Base-by-base conservation (phyloP, 1,140 invertebrate species). In the Coelopa frigida region DNA sequence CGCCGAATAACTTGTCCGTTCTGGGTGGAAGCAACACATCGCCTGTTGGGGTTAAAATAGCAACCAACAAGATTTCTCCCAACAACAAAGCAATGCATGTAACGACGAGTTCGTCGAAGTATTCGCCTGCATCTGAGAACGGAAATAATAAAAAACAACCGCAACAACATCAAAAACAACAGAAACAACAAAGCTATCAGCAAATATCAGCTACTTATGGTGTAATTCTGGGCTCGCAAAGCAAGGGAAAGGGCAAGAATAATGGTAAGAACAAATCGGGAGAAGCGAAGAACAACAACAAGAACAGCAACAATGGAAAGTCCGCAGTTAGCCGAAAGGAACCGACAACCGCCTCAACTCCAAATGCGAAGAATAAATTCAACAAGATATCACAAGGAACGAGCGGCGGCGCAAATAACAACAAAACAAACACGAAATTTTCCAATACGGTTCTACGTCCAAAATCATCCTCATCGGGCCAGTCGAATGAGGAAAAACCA, bases 141-240 rank as follows among this genome's bases (percentile, higher is more conserved):
- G n/a, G n/a, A n/a, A n/a, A n/a, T n/a, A n/a, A 41, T 23, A 31
- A 21, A 42, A 21, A 27, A n/a, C 43, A 29, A 18, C 37, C 24
- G 33, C 38, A 46, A 22, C 44, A 46, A 46, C 7, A 27, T 10
- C 27, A 41, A 18, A 46, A 44, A 39, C 38, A 49, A 35, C 47
- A 49, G 29, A 44, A 49, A 15, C 50, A 41, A 4, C 31, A 51
- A 36, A 56, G 57, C 2, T 65, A 65, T 53, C 61, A 67, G 39
- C 62, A 66, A 44, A 59, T 66, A 15, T 66, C 62, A 12, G 59
- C 62, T 29, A 63, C 62, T 26, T 62, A 65, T 24, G 62, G 61
- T 0, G 54, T 65, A 4, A 60, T 65, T 35, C 60, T 44, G 59
- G 53, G 39, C 52, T 60, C 35, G 37, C 44, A 44, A 1, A 46